Percentiles rank a stretch among this genome's conserved stretches.
These are phyloP conservation scores for Zaprionus capensis DNA, from an alignment of 1,140 invertebrate species.

Conservation along the genomic window DNA sequence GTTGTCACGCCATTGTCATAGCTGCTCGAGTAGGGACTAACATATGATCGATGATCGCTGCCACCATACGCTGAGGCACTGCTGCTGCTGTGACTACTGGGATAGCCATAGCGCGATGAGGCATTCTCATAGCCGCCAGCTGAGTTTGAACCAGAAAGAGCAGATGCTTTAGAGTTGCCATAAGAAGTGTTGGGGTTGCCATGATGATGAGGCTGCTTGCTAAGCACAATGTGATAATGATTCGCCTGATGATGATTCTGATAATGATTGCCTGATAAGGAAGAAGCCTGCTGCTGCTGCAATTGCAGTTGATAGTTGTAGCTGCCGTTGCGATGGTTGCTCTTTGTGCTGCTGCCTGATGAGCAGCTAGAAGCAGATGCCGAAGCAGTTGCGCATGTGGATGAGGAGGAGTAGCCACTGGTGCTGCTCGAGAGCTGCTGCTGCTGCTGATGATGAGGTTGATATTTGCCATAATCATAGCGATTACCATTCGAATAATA, in stretches of 20 bases:
- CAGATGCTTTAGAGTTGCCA: constrained; percentile 60
- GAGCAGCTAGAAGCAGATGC: constrained; percentile 59
- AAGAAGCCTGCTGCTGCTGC: constrained; percentile 37
- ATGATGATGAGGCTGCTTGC: constrained; percentile 48
- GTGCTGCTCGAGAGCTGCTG: constrained; percentile 10
- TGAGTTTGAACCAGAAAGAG: constrained; percentile 58
- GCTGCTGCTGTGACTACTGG: constrained; percentile 41
- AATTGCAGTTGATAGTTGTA: constrained; percentile 59
- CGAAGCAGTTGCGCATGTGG: constrained; percentile 13
- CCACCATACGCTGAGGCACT: constrained; percentile 53
- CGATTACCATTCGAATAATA: constrained; percentile 76
- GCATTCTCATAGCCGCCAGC: constrained; percentile 64
- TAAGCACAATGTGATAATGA: constrained; percentile 64
- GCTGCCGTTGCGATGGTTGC: constrained; percentile 41
- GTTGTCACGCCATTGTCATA: constrained; percentile 84
- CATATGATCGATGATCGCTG: constrained; percentile 73
- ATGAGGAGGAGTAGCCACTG: constrained; percentile 4
- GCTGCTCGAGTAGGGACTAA: constrained; percentile 79
- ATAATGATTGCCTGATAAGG: constrained; percentile 44
- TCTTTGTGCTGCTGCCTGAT: constrained; percentile 33
- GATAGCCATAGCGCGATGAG: constrained; percentile 55
- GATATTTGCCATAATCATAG: constrained; percentile 72
- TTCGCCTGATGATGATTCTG: constrained; percentile 25
- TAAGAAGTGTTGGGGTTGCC: constrained; percentile 40
- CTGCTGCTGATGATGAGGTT: constrained; percentile 39